Conservation (phyloP, 2,888 invertebrate species). For the Lampropteryx suffumata region DNA sequence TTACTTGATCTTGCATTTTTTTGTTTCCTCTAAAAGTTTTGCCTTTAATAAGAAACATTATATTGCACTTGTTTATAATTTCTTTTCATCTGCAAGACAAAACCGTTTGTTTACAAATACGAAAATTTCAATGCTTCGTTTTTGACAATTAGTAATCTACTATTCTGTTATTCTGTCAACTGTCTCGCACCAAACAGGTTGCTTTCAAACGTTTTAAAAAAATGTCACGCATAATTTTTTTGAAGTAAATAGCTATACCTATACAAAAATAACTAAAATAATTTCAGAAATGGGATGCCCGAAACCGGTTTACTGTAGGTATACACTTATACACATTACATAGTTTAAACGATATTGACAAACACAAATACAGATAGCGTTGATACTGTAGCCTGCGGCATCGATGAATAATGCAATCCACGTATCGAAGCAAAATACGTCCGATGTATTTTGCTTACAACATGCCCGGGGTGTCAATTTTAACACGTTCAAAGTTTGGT, state of each 20-base stretch:
- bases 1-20: slow-evolving; percentile 20
- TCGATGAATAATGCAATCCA: slow-evolving; percentile 16
- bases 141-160: neutral
- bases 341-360: too few relatives aligned
- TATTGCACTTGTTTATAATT: slow-evolving; percentile 10
- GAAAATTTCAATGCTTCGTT: slow-evolving; percentile 2
- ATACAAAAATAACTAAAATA: too few relatives aligned
- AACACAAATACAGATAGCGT: neutral
- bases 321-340: too few relatives aligned
- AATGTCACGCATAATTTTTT: too few relatives aligned
- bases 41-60: slow-evolving; percentile 16
- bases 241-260: too few relatives aligned
- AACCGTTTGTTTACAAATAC: slow-evolving; percentile 10
- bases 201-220: neutral
- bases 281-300: too few relatives aligned
- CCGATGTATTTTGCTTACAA: too few relatives aligned
- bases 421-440: slow-evolving; percentile 6
- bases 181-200: slow-evolving; percentile 1
- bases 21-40: slow-evolving; percentile 9
- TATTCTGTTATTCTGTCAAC: slow-evolving; percentile 3
- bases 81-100: slow-evolving; percentile 1
- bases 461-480: neutral
- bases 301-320: too few relatives aligned
- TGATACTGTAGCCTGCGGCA: neutral
- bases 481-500: neutral